Conservation (phyloP, 37 sponge, comb jelly and placozoan genomes). For the Halichondria panicea region DNA sequence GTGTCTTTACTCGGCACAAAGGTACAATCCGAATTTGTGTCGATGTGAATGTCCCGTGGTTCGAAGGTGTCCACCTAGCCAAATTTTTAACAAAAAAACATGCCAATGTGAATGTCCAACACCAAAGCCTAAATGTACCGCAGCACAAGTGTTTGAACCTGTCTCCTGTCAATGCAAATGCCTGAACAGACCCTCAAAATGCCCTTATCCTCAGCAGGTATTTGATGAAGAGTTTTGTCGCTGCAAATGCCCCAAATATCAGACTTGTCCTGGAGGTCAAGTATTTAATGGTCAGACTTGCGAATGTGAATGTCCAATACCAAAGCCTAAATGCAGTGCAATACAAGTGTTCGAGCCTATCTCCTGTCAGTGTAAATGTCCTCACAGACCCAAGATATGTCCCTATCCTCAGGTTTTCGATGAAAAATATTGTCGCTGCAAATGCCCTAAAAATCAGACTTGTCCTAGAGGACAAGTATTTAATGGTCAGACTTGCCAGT, state of each 20-base stretch:
- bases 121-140: not conserved
- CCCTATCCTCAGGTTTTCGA: conserved; percentile 1
- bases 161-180: conserved; percentile 21
- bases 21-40: not conserved
- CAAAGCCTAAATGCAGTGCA: not conserved
- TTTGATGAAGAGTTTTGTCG: not conserved
- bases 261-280: not conserved
- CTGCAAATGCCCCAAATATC: too few relatives aligned
- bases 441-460: not conserved
- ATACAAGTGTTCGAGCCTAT: conserved; percentile 1
- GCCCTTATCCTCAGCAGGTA: not conserved
- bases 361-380: conserved; percentile 30
- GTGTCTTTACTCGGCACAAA: not conserved
- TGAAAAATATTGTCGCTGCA: not conserved
- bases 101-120: conserved; percentile 33
- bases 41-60: not conserved
- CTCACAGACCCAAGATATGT: not conserved
- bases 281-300: not conserved
- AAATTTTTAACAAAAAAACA: too few relatives aligned
- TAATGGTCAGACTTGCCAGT: conserved; percentile 1
- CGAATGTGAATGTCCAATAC: conserved; percentile 16
- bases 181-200: not conserved
- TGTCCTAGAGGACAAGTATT: not conserved
- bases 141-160: not conserved
- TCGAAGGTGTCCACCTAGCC: too few relatives aligned